Conservation (phyloP, 30 jellyfish, hydroid and myxozoan genomes). For the Hydra vulgaris region DNA sequence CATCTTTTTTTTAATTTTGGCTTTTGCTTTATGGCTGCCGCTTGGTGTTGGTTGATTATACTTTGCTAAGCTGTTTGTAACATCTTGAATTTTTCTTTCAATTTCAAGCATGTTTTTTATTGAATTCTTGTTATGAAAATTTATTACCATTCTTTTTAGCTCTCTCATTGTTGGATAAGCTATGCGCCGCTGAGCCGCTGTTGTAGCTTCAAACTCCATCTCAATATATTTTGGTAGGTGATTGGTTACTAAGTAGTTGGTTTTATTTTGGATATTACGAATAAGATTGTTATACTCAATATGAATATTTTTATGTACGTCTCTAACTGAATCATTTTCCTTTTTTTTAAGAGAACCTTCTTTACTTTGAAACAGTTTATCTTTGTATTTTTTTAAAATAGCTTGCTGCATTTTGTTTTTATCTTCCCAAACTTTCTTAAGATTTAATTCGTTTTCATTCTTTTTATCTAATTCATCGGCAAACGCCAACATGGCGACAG, state of each 20-base stretch:
- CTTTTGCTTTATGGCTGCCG: background rate
- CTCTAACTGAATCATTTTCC: background rate
- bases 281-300: background rate
- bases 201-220: background rate
- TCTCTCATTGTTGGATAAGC: slow-evolving; percentile 36
- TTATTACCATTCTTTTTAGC: slow-evolving; percentile 19
- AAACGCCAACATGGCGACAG: background rate
- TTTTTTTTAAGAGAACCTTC: background rate
- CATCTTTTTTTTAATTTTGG: background rate
- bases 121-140: background rate
- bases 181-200: background rate
- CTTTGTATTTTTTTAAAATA: background rate
- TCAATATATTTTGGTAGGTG: background rate
- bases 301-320: background rate
- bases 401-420: slow-evolving; percentile 1
- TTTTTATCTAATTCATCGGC: background rate
- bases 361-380: background rate
- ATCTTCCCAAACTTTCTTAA: background rate
- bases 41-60: background rate
- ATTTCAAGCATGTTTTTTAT: slow-evolving; percentile 2
- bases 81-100: slow-evolving; percentile 15
- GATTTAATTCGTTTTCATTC: background rate
- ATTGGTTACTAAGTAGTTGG: background rate
- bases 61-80: background rate
- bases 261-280: background rate